Base-by-base conservation (phyloP, 1,140 invertebrate species). In the Octopus sinensis region DNA sequence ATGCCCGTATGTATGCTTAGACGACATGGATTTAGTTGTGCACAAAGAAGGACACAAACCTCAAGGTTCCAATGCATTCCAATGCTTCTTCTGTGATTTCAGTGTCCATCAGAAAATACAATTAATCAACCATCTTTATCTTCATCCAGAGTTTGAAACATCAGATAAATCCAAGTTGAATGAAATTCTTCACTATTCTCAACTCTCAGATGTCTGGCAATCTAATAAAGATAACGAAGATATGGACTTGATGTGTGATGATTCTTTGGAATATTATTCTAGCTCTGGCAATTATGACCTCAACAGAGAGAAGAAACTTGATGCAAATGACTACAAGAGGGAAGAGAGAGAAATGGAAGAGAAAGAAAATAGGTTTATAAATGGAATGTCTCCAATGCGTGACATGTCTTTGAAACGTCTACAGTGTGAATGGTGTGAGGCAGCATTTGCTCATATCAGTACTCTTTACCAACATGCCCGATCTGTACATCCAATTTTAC, bases 341-440 rank as follows among this genome's bases (percentile, higher is more conserved):
- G 76, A 52, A 43, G 30, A 53, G 17, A 77, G 4, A 77, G 52
- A 52, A 17, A 6, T 7, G 17, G 43, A 9, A 9, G 30, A 13
- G 17, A 17, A 43, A 77, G 52, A 53, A 43, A 6, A 17, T 5
- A 12, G 6, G 17, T 52, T 13, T 4, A 5, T 53, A 51, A 53
- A 77, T 77, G 76, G 76, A 30, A 56, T 54, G 75, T 76, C 30
- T 54, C 56, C 54, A 68, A 77, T 71, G 54, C 7, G 43, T 76
- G 30, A 23, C 62, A 12, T 17, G 56, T 79, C 53, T 13, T 13
- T 79, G 17, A 7, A 30, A 1, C 76, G 81, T 78, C 86, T 86
- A 53, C 83, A 82, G 4, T 89, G 88, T 85, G 87, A 89, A 79
- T 89, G 88, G 88, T 89, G 88, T 79, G 77, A 83, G n/a, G 85